Conservation (phyloP, 2,797 vertebrate genomes). For the Emydoidea blandingii region DNA sequence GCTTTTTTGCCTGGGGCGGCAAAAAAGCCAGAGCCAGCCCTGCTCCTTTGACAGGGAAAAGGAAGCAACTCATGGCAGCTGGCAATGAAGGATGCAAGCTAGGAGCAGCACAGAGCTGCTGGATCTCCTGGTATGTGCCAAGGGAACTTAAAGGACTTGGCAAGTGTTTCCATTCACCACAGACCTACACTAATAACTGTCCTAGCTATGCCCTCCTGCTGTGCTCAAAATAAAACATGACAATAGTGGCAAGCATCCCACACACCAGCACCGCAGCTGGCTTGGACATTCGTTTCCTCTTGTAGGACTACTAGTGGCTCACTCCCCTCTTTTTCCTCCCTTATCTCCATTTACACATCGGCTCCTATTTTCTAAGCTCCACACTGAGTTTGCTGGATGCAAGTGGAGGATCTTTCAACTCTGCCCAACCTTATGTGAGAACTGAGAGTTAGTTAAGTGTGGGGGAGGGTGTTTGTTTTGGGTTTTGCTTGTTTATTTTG, state of each 20-base stretch:
- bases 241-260: not conserved
- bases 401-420: not conserved
- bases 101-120: not conserved
- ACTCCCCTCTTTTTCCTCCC: not conserved
- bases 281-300: not conserved
- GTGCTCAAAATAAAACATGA: not conserved
- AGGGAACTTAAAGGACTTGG: too few species aligned
- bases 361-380: not conserved
- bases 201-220: not conserved
- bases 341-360: not conserved
- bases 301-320: not conserved
- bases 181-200: not conserved
- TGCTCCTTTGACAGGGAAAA: rapidly evolving
- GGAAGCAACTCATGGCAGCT: not conserved
- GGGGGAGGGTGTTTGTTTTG: not conserved
- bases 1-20: too few species aligned
- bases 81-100: not conserved
- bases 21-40: too few species aligned
- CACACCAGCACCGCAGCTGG: not conserved
- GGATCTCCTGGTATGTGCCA: not conserved
- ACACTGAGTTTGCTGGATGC: not conserved
- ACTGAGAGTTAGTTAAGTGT: not conserved
- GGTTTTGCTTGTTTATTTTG: not conserved
- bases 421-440: not conserved
- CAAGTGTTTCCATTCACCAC: not conserved